Base-by-base conservation (phyloP, 2,888 invertebrate genomes). In the Trimorus sp. region DNA sequence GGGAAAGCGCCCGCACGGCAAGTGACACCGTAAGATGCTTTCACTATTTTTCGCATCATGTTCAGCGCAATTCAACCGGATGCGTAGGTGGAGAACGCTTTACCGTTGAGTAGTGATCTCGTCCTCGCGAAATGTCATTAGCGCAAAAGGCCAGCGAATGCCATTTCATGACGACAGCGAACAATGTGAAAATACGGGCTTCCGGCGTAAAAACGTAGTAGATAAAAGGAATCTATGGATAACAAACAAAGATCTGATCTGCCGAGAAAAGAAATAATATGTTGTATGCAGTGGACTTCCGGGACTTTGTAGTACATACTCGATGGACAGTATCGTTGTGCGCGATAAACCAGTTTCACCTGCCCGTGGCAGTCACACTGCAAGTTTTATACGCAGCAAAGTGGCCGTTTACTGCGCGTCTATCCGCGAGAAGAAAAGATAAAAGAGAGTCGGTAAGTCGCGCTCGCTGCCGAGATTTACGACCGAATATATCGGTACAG, bases 391-490 rank as follows among this genome's bases (percentile, higher is more conserved):
- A 74, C 81, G 70, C 79, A 73, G 51, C 78, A 83, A 84, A 78
- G 81, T 84, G 83, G 80, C 71, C 82, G 73, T 86, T 86, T 84
- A 83, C 80, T 65, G 81, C 75, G 69, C 70, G 73, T 69, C 79
- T 60, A 80, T 69, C 60, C 63, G 76, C 60, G 63, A 53, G 77
- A 79, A 79, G 65, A 77, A 62, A 75, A 74, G 71, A 81, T 54
- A 51, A 62, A 56, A 81, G 56, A 78, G 66, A 56, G 76, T 49
- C 49, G 66, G 51, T 38, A 62, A 56, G 53, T 58, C 66, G 79
- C 59, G 60, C 59, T 69, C 62, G 58, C 62, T 16, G 37, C 62
- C 51, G 76, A 85, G 84, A 86, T 87, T 87, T 86, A 86, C 86
- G 87, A 85, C 73, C 83, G 81, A 81, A 85, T 68, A 84, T 80